Evolutionary conservation across 2,888 invertebrate genomes (phyloP).

Genomic region (Oligia latruncula): DNA sequence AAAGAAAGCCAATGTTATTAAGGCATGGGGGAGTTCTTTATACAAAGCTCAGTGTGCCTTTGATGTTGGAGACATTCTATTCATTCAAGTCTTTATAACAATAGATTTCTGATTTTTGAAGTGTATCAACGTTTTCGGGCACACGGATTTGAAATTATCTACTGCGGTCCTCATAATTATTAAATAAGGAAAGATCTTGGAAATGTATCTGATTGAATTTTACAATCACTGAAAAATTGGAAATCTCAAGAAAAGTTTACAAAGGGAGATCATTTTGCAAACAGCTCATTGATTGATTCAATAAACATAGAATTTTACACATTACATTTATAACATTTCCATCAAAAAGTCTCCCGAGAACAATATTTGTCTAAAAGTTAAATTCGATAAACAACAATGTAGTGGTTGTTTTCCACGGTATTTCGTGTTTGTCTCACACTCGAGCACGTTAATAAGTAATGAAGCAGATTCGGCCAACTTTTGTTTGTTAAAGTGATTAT

Average conservation of each 20-base stretch:
- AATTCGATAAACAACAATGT: slow-evolving; percentile 62
- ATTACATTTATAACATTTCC: slow-evolving; percentile 1
- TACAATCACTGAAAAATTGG: neutral
- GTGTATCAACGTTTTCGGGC: slow-evolving; percentile 72
- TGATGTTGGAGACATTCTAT: slow-evolving; percentile 75
- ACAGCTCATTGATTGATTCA: neutral
- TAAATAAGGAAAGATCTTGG: slow-evolving; percentile 18
- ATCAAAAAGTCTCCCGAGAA: slow-evolving; percentile 19
- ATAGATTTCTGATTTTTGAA: slow-evolving; percentile 75
- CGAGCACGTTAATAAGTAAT: slow-evolving; percentile 89
- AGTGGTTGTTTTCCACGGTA: slow-evolving; percentile 55
- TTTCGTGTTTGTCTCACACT: slow-evolving; percentile 79
- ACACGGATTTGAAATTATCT: slow-evolving; percentile 73
- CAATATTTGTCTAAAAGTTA: slow-evolving; percentile 41
- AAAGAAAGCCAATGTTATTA: slow-evolving; percentile 76
- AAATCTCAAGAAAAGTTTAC: neutral
- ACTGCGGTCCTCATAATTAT: slow-evolving; percentile 38
- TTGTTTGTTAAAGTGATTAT: slow-evolving; percentile 90
- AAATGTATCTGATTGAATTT: slow-evolving; percentile 22
- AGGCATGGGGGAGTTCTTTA: slow-evolving; percentile 69
- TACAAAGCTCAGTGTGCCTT: slow-evolving; percentile 73
- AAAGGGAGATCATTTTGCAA: neutral
- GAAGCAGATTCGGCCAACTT: slow-evolving; percentile 86
- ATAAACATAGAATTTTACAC: neutral
- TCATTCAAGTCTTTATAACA: slow-evolving; percentile 76